A percentile compares a stretch with the other conserved stretches of the same genome.
Evolutionary conservation across 2,888 invertebrate species (phyloP).

Genomic region (Orgyia antiqua): DNA sequence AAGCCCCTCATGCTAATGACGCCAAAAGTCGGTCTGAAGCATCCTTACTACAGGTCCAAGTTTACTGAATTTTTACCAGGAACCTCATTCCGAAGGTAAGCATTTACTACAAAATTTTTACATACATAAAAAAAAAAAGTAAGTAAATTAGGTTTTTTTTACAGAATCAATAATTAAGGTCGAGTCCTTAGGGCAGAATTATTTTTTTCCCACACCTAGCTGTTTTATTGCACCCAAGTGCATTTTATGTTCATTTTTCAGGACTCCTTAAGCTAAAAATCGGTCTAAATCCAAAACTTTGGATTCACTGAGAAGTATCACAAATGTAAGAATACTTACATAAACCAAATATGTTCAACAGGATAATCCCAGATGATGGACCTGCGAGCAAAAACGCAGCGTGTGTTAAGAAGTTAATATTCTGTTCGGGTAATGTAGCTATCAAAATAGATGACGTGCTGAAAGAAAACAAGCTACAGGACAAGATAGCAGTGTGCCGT

Average conservation of each 20-base stretch:
- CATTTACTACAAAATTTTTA: no score
- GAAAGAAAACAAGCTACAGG: constrained; percentile 81
- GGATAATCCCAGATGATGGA: constrained; percentile 83
- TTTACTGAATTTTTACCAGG: constrained; percentile 82
- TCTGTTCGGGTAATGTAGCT: constrained; percentile 92
- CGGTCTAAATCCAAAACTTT: no score
- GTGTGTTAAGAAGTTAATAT: constrained; percentile 84
- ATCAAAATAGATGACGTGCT: constrained; percentile 87
- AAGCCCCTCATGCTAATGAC: constrained; percentile 88
- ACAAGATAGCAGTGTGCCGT: constrained; percentile 87
- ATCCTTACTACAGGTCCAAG: constrained; percentile 84
- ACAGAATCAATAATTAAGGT: no score
- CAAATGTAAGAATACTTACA: no score
- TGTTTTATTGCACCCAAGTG: no score
- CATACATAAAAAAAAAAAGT: no score
- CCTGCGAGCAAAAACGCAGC: constrained; percentile 76
- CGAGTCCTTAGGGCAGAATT: no score
- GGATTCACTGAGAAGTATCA: no score
- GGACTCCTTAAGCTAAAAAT: no score
- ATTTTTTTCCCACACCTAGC: no score
- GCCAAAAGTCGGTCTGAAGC: constrained; percentile 87
- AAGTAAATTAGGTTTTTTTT: background rate
- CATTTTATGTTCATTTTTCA: no score
- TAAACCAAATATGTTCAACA: constrained; percentile 22
- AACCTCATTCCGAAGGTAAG: constrained; percentile 69